Evolutionary conservation across 2,888 invertebrate genomes (phyloP).

Genomic region (Dione vanillae): DNA sequence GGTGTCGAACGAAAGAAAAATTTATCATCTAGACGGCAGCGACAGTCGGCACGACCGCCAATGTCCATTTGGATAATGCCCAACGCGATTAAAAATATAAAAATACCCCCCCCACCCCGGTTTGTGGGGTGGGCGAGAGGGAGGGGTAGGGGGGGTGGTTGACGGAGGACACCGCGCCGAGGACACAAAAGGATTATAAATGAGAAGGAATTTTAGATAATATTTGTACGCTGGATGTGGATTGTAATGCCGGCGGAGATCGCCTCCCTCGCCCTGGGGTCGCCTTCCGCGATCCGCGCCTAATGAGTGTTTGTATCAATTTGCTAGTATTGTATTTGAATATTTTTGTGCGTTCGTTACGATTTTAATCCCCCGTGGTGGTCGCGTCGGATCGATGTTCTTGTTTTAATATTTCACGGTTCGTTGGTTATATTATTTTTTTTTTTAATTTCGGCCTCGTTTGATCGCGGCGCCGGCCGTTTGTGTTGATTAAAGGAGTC

Average conservation of each 20-base stretch:
- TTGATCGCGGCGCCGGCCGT: constrained; percentile 66
- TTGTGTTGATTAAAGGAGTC: constrained; percentile 76
- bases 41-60: constrained; percentile 79
- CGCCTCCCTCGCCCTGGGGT: constrained; percentile 56
- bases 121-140: constrained; percentile 46
- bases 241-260: constrained; percentile 76
- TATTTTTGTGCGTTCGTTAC: constrained; percentile 83
- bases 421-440: constrained; percentile 57
- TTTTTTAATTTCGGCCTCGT: constrained; percentile 63
- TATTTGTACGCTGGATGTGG: constrained; percentile 84
- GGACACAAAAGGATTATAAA: constrained; percentile 85
- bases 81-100: constrained; percentile 85
- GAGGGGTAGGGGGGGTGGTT: constrained; percentile 60
- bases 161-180: constrained; percentile 83
- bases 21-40: constrained; percentile 83
- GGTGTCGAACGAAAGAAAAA: constrained; percentile 84
- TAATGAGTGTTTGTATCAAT: constrained; percentile 85
- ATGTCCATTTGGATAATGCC: constrained; percentile 85
- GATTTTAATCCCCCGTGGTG: constrained; percentile 82
- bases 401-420: constrained; percentile 69
- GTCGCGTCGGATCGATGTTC: constrained; percentile 75
- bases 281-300: constrained; percentile 77
- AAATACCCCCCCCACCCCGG: constrained; percentile 75
- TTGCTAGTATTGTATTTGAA: constrained; percentile 85
- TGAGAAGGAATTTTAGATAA: constrained; percentile 85